Conservation (phyloP, 2,888 invertebrate genomes). For the Aquatica leii region DNA sequence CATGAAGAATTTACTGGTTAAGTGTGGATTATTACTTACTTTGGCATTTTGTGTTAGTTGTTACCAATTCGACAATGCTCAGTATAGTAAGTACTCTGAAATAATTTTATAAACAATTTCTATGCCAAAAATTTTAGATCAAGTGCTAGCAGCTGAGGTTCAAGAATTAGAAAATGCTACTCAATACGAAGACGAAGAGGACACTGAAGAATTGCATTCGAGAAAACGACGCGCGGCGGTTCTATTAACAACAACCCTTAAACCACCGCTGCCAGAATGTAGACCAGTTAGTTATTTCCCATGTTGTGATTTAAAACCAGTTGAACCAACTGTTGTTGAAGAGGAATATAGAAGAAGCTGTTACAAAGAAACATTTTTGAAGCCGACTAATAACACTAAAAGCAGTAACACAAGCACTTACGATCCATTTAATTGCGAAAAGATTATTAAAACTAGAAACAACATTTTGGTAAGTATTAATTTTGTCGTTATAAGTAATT, state of each 20-base stretch:
- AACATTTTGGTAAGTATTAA: constrained; percentile 53
- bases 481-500: neutral
- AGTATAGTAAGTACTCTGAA: constrained; percentile 51
- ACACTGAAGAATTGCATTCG: no score
- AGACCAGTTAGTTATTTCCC: no score
- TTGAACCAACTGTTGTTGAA: no score
- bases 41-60: constrained; percentile 37
- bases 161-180: no score
- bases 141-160: no score
- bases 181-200: no score
- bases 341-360: no score
- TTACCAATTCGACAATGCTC: constrained; percentile 54
- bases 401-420: constrained; percentile 2
- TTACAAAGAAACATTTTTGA: neutral
- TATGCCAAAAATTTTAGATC: neutral
- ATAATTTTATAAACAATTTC: neutral
- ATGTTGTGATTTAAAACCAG: no score
- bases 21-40: constrained; percentile 10
- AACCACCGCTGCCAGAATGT: no score
- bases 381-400: neutral
- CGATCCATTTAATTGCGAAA: constrained; percentile 58
- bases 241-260: no score
- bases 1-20: constrained; percentile 16
- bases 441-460: constrained; percentile 51
- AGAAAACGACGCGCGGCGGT: no score